Percentiles rank a stretch among this genome's conserved stretches.
These are phyloP conservation scores for Therioaphis trifolii DNA, from an alignment of 2,888 invertebrate species.

Conservation along the genomic window DNA sequence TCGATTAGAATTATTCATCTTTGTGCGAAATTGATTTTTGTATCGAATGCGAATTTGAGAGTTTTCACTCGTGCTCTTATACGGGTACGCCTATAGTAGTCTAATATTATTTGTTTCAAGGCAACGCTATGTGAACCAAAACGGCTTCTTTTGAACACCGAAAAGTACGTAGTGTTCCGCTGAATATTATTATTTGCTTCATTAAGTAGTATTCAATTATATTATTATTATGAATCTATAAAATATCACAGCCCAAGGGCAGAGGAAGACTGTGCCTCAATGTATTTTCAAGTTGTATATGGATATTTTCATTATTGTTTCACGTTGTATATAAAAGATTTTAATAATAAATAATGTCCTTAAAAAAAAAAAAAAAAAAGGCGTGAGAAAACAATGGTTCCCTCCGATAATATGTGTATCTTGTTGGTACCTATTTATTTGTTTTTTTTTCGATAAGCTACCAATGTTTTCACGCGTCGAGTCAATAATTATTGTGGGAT, in stretches of 20 bases:
- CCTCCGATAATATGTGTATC: too few species aligned
- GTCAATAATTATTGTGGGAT: too few species aligned
- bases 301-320: not conserved
- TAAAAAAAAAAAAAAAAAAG: too few species aligned
- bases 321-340: too few species aligned
- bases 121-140: constrained; percentile 31
- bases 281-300: too few species aligned
- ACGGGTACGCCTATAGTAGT: not conserved
- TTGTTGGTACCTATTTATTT: too few species aligned
- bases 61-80: not conserved
- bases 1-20: not conserved
- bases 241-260: constrained; percentile 20
- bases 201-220: constrained; percentile 29
- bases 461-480: not conserved
- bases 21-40: constrained; percentile 17
- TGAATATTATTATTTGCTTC: constrained; percentile 11
- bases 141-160: not conserved
- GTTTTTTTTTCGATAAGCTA: not conserved
- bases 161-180: not conserved
- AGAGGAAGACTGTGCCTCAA: constrained; percentile 32
- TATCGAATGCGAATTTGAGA: not conserved
- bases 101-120: constrained; percentile 11
- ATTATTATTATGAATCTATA: not conserved
- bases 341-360: too few species aligned
- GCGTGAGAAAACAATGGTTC: constrained; percentile 49